Conservation (phyloP, 2,888 invertebrate species). For the Synergus umbraculus region DNA sequence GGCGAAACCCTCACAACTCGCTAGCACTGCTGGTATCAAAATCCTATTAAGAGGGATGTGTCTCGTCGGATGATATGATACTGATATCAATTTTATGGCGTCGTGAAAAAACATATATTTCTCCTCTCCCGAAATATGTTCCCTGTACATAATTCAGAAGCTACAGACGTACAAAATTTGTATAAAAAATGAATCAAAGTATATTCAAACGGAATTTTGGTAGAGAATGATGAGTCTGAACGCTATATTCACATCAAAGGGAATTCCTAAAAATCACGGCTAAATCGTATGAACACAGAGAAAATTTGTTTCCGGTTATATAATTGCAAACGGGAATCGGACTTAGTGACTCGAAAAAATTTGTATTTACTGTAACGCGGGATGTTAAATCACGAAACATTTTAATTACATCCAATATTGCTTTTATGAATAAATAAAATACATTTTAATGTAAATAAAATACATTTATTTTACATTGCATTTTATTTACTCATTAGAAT, state of each 20-base stretch:
- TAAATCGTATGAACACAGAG: background rate
- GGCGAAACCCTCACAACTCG: constrained; percentile 19
- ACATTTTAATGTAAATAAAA: too few species aligned
- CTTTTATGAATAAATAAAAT: too few species aligned
- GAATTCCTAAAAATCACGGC: background rate
- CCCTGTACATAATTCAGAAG: background rate
- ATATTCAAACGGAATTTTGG: background rate
- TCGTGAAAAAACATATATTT: constrained; percentile 18
- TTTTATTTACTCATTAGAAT: too few species aligned
- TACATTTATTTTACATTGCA: too few species aligned
- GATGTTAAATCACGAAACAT: background rate
- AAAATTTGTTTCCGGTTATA: constrained; percentile 5
- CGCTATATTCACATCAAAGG: background rate
- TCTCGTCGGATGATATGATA: constrained; percentile 57
- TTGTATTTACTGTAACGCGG: background rate
- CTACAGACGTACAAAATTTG: background rate
- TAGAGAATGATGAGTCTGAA: background rate
- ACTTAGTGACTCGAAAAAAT: background rate
- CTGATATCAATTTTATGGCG: constrained; percentile 63
- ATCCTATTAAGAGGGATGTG: constrained; percentile 62
- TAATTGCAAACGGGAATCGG: background rate
- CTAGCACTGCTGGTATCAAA: constrained; percentile 61
- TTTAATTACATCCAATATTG: too few species aligned
- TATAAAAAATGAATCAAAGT: background rate
- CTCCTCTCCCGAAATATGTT: background rate